Conservation (phyloP, 2,113 vertebrate genomes). For the Rana temporaria region DNA sequence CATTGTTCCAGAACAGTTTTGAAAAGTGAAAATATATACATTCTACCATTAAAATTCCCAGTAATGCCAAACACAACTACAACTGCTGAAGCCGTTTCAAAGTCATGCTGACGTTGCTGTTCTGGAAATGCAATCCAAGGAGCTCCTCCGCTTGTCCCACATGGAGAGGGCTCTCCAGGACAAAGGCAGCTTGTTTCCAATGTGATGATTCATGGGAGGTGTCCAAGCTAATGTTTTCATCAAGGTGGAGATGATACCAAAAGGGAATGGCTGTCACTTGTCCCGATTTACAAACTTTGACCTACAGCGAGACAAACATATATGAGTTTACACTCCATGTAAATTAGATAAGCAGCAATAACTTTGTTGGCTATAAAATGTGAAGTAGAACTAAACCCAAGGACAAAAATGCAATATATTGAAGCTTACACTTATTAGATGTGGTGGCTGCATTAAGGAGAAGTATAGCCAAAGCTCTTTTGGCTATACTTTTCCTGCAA, state of each 20-base stretch:
- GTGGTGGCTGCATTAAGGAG: too few species aligned
- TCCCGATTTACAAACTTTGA: slow-evolving; percentile 79
- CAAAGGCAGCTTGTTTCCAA: slow-evolving; percentile 95
- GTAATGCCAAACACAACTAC: too few species aligned
- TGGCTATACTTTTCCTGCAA: too few species aligned
- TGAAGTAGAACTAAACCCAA: too few species aligned
- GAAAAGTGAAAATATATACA: too few species aligned
- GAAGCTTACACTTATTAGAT: too few species aligned
- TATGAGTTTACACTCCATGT: background rate
- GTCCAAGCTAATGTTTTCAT: slow-evolving; percentile 81
- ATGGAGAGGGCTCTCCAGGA: slow-evolving; percentile 83
- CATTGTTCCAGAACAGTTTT: too few species aligned
- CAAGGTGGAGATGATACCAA: slow-evolving; percentile 91
- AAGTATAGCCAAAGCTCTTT: too few species aligned
- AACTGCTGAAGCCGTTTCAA: slow-evolving; percentile 54
- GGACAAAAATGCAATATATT: background rate
- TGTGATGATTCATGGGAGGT: slow-evolving; percentile 86
- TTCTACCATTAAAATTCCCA: too few species aligned
- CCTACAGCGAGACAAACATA: slow-evolving; percentile 68
- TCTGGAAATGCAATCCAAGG: slow-evolving; percentile 82
- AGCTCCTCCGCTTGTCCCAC: slow-evolving; percentile 84
- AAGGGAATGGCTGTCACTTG: slow-evolving; percentile 90
- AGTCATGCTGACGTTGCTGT: slow-evolving; percentile 89
- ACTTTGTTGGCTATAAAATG: background rate
- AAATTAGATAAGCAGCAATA: background rate